Evolutionary conservation across 2,113 vertebrate genomes (phyloP).

Genomic region (Oxyura jamaicensis): DNA sequence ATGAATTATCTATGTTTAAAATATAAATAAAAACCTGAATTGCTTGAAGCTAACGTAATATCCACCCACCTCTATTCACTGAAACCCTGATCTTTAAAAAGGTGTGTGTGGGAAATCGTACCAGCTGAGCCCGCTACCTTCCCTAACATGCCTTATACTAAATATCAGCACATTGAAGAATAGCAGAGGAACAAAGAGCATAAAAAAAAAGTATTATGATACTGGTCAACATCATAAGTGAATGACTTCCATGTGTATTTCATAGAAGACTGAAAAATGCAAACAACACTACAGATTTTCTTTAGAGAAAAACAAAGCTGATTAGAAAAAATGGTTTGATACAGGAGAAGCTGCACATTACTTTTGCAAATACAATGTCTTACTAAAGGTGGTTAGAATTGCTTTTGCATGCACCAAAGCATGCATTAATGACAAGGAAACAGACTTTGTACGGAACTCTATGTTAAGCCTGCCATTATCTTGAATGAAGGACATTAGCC

Average conservation of each 20-base stretch:
- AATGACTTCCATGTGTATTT: neutral
- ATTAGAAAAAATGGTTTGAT: neutral
- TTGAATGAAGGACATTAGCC: neutral
- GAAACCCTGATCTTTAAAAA: constrained; percentile 17
- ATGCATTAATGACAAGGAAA: neutral
- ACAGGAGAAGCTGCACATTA: neutral
- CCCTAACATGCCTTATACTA: neutral
- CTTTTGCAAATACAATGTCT: neutral
- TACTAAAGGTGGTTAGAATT: neutral
- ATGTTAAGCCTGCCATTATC: neutral
- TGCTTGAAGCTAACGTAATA: neutral
- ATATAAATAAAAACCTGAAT: neutral
- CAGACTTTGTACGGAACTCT: neutral
- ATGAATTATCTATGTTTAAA: constrained; percentile 11
- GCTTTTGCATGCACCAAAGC: neutral
- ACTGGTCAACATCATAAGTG: neutral
- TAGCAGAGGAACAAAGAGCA: neutral
- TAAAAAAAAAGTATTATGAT: neutral
- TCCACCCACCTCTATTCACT: constrained; percentile 18
- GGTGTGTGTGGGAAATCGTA: neutral
- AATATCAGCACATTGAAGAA: neutral
- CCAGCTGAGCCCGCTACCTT: neutral
- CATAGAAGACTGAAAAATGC: neutral
- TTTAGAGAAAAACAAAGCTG: neutral
- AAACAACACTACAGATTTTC: neutral